Conservation (phyloP, 2,113 vertebrate genomes). For the Melanotaenia duboulayi region DNA sequence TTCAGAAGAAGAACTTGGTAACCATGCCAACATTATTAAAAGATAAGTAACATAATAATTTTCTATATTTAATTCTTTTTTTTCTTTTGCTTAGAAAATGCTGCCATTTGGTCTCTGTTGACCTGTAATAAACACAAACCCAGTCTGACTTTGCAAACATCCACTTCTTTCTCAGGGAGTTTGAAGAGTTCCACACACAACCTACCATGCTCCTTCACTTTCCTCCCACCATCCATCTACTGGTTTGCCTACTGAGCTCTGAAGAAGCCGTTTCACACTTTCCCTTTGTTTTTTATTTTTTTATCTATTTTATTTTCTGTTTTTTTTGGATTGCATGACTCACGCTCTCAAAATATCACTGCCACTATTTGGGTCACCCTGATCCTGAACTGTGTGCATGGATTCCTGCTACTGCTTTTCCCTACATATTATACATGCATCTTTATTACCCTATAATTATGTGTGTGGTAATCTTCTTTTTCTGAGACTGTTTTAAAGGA, state of each 20-base stretch:
- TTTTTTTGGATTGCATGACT: conserved; percentile 62
- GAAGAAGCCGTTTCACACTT: conserved; percentile 59
- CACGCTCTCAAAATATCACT: conserved; percentile 61
- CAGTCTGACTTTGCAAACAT: conserved; percentile 19
- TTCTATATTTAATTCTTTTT: neutral
- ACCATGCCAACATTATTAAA: no score
- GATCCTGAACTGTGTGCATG: conserved; percentile 43
- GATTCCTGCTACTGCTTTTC: conserved; percentile 14
- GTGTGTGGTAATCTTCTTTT: conserved; percentile 4
- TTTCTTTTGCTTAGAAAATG: neutral
- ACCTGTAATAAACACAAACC: conserved; percentile 11
- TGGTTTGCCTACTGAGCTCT: conserved; percentile 55
- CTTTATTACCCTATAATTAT: conserved; percentile 13
- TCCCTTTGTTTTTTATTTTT: conserved; percentile 45
- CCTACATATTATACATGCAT: neutral
- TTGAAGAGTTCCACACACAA: conserved; percentile 45
- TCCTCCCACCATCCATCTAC: conserved; percentile 55
- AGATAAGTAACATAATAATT: neutral
- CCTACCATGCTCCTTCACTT: conserved; percentile 46
- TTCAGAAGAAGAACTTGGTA: no score
- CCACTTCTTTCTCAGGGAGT: conserved; percentile 5
- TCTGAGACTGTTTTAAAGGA: neutral
- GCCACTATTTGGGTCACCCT: conserved; percentile 69
- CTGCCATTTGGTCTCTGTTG: neutral
- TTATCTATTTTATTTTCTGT: no score